Evolutionary conservation across 2,888 invertebrate genomes (phyloP), one percentile per base, ranked within the genome.

Genomic region (Clanis bilineata): DNA sequence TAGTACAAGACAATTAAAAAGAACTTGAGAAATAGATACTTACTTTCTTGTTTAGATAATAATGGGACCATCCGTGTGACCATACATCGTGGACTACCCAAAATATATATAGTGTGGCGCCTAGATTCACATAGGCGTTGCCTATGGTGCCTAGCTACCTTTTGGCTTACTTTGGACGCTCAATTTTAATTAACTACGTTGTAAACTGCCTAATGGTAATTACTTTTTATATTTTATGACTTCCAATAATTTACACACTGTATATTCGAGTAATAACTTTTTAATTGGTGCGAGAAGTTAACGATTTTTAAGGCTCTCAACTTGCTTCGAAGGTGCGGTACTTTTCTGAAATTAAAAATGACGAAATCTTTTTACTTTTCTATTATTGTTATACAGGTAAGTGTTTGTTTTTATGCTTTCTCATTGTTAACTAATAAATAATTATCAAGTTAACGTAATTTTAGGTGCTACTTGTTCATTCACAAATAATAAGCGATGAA

Each of bases 401-500:
- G n/a, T n/a, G n/a, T 12, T 36, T 36, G 0, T 2, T 3, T 36
- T 7, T 12, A 10, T 3, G 9, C 2, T 9, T 36, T 36, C 36
- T 2, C 2, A 32, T 36, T 12, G 12, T 10, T 1, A 3, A 36
- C 9, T 36, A 9, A 36, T 10, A n/a, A n/a, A 36, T 36, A 36
- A 36, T 36, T 10, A 36, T 32, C 4, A 18, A 10, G 28, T 15
- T 18, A 3, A 41, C 18, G 18, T 41, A 15, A 15, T 10, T 23
- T 44, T 12, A 68, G 69, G 58, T 64, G 21, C 45, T 61, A 54
- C 47, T 60, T 21, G 65, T 62, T 9, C 60, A 55, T 58, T 58
- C 58, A 36, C 65, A 67, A 23, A 58, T 60, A 15, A 62, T 66
- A 57, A 62, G 59, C 9, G 70, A 70, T 55, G 70, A 70, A 59